Conservation (phyloP, 2,113 vertebrate species). For the Gnathonemus longibarbis region DNA sequence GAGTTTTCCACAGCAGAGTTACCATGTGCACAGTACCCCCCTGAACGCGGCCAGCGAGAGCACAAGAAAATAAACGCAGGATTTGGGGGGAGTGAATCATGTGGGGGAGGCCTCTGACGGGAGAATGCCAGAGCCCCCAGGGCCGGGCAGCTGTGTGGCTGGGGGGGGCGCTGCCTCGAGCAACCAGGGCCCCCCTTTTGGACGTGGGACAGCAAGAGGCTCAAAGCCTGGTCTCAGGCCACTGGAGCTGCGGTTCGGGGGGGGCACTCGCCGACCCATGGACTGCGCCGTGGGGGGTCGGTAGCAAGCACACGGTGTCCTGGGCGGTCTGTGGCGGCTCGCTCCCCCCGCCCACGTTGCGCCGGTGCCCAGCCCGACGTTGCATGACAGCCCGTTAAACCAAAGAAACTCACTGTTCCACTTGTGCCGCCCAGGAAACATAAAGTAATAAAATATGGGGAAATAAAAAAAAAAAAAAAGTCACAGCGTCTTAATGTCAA, state of each 20-base stretch:
- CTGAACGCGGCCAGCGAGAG: conserved; percentile 44
- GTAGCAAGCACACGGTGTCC: conserved; percentile 32
- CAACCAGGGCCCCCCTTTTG: background rate
- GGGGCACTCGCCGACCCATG: background rate
- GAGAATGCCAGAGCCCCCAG: background rate
- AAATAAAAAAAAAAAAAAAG: conserved; percentile 14
- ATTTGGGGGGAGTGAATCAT: conserved; percentile 19
- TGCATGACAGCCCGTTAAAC: background rate
- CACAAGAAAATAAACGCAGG: conserved; percentile 54
- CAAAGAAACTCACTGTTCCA: background rate
- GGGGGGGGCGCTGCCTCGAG: background rate
- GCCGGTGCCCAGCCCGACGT: background rate
- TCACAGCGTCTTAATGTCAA: conserved; percentile 31
- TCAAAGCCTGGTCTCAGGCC: background rate
- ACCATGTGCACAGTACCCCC: conserved; percentile 44
- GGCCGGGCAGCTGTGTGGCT: background rate
- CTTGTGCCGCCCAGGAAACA: background rate
- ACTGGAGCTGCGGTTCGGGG: background rate
- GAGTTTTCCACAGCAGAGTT: background rate
- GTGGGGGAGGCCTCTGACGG: background rate
- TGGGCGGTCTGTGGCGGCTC: conserved; percentile 43
- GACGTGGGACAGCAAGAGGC: background rate
- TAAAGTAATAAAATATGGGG: background rate
- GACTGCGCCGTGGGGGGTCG: conserved; percentile 31
- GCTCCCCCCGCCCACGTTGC: background rate